Evolutionary conservation across 2,888 invertebrate genomes (phyloP).

Genomic region (Galerucella nymphaeae): DNA sequence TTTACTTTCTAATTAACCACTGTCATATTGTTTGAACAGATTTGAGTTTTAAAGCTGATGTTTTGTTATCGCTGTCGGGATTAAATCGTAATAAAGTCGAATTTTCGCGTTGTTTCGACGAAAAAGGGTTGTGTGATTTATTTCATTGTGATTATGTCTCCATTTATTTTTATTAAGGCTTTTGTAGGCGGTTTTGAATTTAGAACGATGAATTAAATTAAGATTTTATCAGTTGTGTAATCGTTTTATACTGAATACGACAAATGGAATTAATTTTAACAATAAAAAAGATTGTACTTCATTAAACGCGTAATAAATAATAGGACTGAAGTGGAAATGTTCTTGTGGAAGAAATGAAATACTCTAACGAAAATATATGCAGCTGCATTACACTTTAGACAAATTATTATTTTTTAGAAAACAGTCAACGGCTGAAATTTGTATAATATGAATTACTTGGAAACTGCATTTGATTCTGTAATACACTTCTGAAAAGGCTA

Average conservation of each 20-base stretch:
- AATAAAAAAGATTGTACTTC: neutral
- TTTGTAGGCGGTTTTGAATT: constrained; percentile 10
- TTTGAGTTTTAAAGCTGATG: constrained; percentile 46
- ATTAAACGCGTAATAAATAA: too few relatives aligned
- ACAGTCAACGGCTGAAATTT: too few relatives aligned
- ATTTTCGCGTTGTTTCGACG: constrained; percentile 29
- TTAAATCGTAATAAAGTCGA: constrained; percentile 43
- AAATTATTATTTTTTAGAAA: too few relatives aligned
- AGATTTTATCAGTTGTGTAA: constrained; percentile 10
- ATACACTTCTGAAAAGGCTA: too few relatives aligned
- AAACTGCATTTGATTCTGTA: too few relatives aligned
- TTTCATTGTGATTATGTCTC: constrained; percentile 27
- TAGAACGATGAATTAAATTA: constrained; percentile 5
- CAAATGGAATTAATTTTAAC: neutral
- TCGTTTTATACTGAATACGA: neutral
- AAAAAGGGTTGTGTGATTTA: constrained; percentile 35
- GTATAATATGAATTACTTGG: too few relatives aligned
- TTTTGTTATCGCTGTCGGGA: constrained; percentile 40
- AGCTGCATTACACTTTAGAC: too few relatives aligned
- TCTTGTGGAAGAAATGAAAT: too few relatives aligned
- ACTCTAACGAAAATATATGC: too few relatives aligned
- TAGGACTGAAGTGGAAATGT: too few relatives aligned
- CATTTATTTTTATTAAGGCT: constrained; percentile 7
- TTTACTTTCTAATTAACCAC: constrained; percentile 54
- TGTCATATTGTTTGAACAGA: constrained; percentile 55